Percentiles rank a stretch among this genome's conserved stretches.
Conservation (phyloP, 2,797 vertebrate species). For the Petrocephalus schoutedeni region DNA sequence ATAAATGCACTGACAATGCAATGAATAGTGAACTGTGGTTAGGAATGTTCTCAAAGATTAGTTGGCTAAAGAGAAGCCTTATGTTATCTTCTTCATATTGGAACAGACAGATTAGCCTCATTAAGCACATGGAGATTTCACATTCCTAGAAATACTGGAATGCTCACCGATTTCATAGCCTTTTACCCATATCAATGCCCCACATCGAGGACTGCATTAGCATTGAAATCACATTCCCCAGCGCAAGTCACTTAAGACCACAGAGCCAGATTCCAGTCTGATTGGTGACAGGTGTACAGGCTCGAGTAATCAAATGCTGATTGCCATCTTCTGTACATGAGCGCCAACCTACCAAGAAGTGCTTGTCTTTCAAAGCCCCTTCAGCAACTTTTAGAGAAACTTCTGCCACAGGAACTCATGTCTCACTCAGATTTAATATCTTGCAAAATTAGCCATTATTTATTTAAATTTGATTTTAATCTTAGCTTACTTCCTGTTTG, state of each 20-base stretch:
- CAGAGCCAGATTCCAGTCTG: background rate
- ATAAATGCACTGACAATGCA: background rate
- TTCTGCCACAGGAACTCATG: background rate
- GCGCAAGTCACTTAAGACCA: background rate
- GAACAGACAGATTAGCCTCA: background rate
- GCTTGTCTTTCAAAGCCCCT: background rate
- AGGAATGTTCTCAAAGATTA: background rate
- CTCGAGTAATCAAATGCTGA: constrained; percentile 4
- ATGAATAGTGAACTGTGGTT: background rate
- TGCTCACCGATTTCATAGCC: background rate
- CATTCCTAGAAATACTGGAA: background rate
- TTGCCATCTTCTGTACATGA: constrained; percentile 13
- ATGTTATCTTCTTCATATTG: background rate
- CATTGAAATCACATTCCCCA: background rate
- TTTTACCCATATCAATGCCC: background rate
- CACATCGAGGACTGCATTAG: background rate
- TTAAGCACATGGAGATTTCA: too few relatives aligned
- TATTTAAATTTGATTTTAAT: background rate
- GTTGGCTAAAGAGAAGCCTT: background rate
- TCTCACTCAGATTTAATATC: background rate
- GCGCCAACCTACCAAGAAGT: background rate
- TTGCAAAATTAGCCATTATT: background rate
- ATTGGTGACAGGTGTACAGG: constrained; percentile 7
- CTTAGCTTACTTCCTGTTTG: background rate
- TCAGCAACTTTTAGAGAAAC: background rate